A percentile compares a stretch with the other conserved stretches of the same genome.
Conservation (phyloP, 1,140 invertebrate species). For the Mactra quadrangularis region DNA sequence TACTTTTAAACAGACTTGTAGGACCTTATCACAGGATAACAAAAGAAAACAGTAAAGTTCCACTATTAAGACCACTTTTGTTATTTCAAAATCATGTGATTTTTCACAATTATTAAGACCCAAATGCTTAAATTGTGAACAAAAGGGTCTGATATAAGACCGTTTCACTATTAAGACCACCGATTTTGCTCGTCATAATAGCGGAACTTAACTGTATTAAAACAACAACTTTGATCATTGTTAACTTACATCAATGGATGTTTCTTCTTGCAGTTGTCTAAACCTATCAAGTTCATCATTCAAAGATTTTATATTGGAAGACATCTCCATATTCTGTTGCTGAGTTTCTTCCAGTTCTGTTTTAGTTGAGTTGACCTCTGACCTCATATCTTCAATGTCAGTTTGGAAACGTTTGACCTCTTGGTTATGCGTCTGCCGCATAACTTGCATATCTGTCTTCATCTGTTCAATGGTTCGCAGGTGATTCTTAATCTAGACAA, state of each 20-base stretch:
- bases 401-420: slow-evolving; percentile 77
- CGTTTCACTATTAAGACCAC: too few relatives aligned
- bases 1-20: too few relatives aligned
- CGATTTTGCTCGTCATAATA: too few relatives aligned
- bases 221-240: too few relatives aligned
- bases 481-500: slow-evolving; percentile 79
- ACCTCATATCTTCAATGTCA: slow-evolving; percentile 73
- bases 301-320: slow-evolving; percentile 69
- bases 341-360: slow-evolving; percentile 72
- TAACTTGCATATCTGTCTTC: slow-evolving; percentile 77
- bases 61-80: too few relatives aligned
- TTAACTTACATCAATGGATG: slow-evolving; percentile 71
- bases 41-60: too few relatives aligned
- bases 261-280: slow-evolving; percentile 73
- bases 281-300: slow-evolving; percentile 77
- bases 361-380: slow-evolving; percentile 68
- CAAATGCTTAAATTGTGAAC: too few relatives aligned
- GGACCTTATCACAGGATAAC: too few relatives aligned
- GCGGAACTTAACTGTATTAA: too few relatives aligned
- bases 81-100: too few relatives aligned
- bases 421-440: slow-evolving; percentile 73
- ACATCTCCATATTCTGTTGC: slow-evolving; percentile 69
- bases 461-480: slow-evolving; percentile 80
- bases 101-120: too few relatives aligned
- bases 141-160: too few relatives aligned